Conservation (phyloP, 2,888 invertebrate genomes). For the Lymantria monacha region DNA sequence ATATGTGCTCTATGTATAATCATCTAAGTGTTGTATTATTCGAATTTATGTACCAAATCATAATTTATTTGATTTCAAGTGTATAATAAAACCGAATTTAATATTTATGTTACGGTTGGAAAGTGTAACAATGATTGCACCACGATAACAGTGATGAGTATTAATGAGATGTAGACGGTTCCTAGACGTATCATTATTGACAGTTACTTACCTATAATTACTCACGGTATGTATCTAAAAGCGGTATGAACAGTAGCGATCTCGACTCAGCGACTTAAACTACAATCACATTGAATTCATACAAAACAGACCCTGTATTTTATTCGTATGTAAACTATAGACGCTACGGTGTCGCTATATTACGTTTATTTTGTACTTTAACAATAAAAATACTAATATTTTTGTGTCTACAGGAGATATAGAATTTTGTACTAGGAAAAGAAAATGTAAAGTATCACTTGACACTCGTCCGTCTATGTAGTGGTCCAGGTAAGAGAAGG, state of each 20-base stretch:
- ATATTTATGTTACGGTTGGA: constrained; percentile 25
- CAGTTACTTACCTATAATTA: constrained; percentile 68
- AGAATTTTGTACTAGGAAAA: constrained; percentile 76
- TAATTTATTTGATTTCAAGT: constrained; percentile 21
- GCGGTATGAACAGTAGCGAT: constrained; percentile 71
- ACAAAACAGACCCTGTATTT: constrained; percentile 82
- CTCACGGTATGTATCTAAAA: constrained; percentile 65
- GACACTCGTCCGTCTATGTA: constrained; percentile 72
- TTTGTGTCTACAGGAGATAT: constrained; percentile 61
- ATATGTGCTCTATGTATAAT: constrained; percentile 29
- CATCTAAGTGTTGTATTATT: constrained; percentile 22
- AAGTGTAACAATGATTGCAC: constrained; percentile 36
- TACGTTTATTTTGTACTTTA: constrained; percentile 80
- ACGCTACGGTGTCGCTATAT: constrained; percentile 70
- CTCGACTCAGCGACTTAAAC: constrained; percentile 73
- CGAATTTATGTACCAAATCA: constrained; percentile 32
- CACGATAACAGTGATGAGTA: constrained; percentile 20
- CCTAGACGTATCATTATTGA: constrained; percentile 35
- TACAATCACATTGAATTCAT: constrained; percentile 82
- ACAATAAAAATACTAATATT: constrained; percentile 67
- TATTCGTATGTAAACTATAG: constrained; percentile 75
- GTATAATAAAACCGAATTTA: constrained; percentile 32
- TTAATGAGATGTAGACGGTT: constrained; percentile 32
- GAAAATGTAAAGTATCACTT: constrained; percentile 53
- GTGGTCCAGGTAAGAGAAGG: constrained; percentile 81